Base-by-base conservation (phyloP, 2,797 vertebrate species). In the Xenops minutus region DNA sequence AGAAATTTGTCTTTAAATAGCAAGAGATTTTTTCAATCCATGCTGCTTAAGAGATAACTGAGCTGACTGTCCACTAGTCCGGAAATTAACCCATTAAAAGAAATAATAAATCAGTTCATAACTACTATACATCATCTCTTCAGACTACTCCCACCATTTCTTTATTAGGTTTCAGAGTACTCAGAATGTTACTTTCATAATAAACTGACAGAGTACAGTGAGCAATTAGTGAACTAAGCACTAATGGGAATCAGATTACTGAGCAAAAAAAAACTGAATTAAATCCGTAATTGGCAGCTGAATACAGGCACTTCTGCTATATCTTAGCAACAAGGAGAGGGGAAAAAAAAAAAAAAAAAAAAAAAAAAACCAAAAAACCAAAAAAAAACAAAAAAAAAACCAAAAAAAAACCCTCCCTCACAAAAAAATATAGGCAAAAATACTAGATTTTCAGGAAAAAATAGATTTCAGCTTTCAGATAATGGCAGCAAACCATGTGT, bases 251-350 rank as follows among this genome's bases (percentile, higher is more conserved):
- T 62, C 68, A 73, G 54, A 92, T 96, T 95, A 93, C 63, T 62
- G 69, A 71, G 76, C 92, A 95, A 74, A 67, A 89, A 94, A 48
- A 74, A 95, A 89, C 21, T 62, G 49, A 89, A 95, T 95, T 90
- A 90, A 72, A 84, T 34, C 71, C 0, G 0, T 76, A 94, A 89
- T 3, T 88, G 63, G 55, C 73, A 96, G 37, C 51, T 66, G 72
- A 89, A 91, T 58, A 69, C 19, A 76, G 37, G 36, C 14, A 2
- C 21, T 66, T 92, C 58, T 58, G 64, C 52, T 61, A 3, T 4
- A 56, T 30, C 61, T 81, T 63, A 91, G 32, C 49, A 85, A 41
- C 5, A 59, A 18, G 24, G 19, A 7, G 4, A 7, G 30, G 3
- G 30, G 17, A 37, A 55, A 41, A 14, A 54, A 34, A 1, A 20